phyloP scores from a whole-genome alignment of 2,113 vertebrate species.

The Climacteris rufus region DNA sequence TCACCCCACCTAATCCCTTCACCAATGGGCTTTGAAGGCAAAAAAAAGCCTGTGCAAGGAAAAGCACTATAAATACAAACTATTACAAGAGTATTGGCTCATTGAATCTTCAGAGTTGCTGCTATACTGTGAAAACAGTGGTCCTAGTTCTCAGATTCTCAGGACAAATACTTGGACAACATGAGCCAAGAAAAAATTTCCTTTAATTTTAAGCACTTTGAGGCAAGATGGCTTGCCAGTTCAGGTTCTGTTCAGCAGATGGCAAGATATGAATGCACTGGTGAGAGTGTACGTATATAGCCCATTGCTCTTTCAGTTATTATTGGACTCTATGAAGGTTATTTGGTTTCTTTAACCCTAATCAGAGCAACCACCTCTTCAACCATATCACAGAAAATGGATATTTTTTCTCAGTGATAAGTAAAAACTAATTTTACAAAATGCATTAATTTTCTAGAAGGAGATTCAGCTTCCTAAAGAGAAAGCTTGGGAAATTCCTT shows the following conservation, averaged over 20 bases:
- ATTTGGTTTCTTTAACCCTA: not conserved
- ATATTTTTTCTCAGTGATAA: not conserved
- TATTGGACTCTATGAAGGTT: not conserved
- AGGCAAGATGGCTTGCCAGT: not conserved
- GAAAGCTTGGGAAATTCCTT: not conserved
- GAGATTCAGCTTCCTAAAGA: not conserved
- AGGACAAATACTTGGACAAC: not conserved
- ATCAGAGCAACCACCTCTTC: not conserved
- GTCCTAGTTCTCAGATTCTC: not conserved
- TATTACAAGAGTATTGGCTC: not conserved
- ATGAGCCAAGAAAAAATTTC: not conserved
- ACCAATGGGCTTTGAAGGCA: not conserved
- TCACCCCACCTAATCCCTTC: slow-evolving; percentile 40
- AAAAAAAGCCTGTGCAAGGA: not conserved
- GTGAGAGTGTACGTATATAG: not conserved
- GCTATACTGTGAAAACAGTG: not conserved
- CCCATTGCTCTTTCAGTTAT: not conserved
- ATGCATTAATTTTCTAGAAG: not conserved
- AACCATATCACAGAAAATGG: not conserved
- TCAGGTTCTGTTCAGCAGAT: slow-evolving; percentile 7
- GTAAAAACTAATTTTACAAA: not conserved
- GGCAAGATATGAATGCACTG: not conserved
- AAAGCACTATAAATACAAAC: slow-evolving; percentile 27
- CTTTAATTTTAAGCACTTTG: not conserved
- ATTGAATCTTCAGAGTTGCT: not conserved